Evolutionary conservation across 2,797 vertebrate species (phyloP), one percentile per base, ranked within the genome.

Genomic region (Ibycter americanus): DNA sequence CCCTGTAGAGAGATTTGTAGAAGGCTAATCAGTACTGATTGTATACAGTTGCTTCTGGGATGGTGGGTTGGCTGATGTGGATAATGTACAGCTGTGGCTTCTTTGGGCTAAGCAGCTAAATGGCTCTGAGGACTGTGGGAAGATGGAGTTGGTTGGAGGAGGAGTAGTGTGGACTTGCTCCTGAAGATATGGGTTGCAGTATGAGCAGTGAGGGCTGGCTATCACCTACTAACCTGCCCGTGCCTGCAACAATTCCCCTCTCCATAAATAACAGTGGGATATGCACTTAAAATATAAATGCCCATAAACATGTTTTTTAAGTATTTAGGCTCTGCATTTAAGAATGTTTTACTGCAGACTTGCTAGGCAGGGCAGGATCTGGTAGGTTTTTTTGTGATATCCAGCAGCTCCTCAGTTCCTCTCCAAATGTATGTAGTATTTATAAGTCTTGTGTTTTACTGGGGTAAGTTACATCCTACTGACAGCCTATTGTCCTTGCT

Each of bases 401-500:
- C 40, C 18, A 87, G 27, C 20, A 61, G 34, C 27, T 90, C 9
- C 47, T 73, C 32, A 44, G 10, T 74, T 93, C 74, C 36, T 90
- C 32, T 90, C 26, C 52, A 79, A 65, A 82, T 49, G 46, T 4
- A 79, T 29, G 15, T 18, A 82, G 18, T 56, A 40, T 87, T 93
- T 85, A 5, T 32, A 79, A 46, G 12, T 54, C n/a, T 80, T 87
- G 17, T 93, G 29, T 87, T 92, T 90, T 80, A 73, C 29, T 90
- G 62, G 70, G 8, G 3, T 90, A 70, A 87, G 32, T 77, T 87
- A 65, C n/a, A 51, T 65, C 5, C 4, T 87, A 74, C 44, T 92
- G 90, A 84, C 74, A 97, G 63, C 9, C 59, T 85, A 85, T 93
- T 94, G 92, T 89, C 71, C 44, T 74, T 74, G 23, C 15, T 71